Evolutionary conservation across 2,888 invertebrate species (phyloP), one percentile per base, ranked within the genome.

Genomic region (Lasioglossum villosulum): DNA sequence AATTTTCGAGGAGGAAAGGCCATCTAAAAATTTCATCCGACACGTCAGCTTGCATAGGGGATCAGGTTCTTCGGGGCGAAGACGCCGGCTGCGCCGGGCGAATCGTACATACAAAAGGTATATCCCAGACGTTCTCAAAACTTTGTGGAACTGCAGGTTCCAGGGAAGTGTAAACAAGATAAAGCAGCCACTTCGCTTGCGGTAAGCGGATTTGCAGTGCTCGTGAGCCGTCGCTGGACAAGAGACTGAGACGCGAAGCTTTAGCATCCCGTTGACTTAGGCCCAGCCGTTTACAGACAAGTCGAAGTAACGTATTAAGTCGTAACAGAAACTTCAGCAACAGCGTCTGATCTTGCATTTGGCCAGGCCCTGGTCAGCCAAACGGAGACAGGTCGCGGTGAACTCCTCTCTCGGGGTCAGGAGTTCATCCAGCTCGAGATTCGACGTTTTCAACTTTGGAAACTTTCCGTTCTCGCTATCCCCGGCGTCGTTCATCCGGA

Each of bases 381-480:
- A 56, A 56, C n/a, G 75, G 75, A 56, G 78, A 66, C 75, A 76
- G 45, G 34, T 2, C 37, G 68, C 70, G 75, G 56, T 48, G 66
- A 42, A 45, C 71, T 56, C 4, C 12, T 42, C n/a, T 42, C 37
- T 39, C 59, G 68, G 37, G 84, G 87, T 86, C 86, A 82, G 80
- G 84, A 86, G 89, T 89, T 89, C 89, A 83, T 59, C 48, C 72
- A 76, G 83, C 73, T 86, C 78, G 81, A 83, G 78, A 80, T 81
- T 75, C 63, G 66, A 70, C 75, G 74, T 86, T 89, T 88, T 86
- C 87, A 82, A 80, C 78, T 84, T 72, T 71, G 39, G 63, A 82
- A 89, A 86, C 82, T 82, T 87, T 86, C 82, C 75, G 73, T 82
- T 84, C 75, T 71, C 82, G 45, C 70, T 71, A 52, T 23, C 79